Conservation (phyloP, 2,888 invertebrate species). For the Yponomeuta plumbellus region DNA sequence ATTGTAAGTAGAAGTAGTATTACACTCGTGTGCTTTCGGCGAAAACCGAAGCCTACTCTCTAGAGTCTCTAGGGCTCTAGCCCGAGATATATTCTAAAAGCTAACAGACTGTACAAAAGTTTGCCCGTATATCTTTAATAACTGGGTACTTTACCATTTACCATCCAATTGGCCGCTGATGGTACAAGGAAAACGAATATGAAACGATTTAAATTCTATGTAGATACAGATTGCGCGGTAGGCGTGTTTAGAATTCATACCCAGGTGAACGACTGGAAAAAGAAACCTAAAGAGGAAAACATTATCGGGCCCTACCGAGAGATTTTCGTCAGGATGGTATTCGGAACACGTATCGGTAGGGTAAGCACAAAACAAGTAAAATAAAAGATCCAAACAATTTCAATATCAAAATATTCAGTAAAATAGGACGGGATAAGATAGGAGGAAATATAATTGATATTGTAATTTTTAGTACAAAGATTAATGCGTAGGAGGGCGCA, state of each 20-base stretch:
- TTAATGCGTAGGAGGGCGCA: too few relatives aligned
- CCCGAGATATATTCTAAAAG: too few relatives aligned
- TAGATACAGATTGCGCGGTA: not conserved
- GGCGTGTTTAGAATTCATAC: not conserved
- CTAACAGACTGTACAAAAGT: too few relatives aligned
- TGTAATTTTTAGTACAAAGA: not conserved
- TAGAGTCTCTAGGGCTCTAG: too few relatives aligned
- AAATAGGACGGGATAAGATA: not conserved
- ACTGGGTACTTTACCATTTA: not conserved
- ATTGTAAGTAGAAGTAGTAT: too few relatives aligned
- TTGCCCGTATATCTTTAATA: not conserved
- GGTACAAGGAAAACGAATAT: not conserved
- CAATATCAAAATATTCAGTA: too few relatives aligned
- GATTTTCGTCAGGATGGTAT: not conserved
- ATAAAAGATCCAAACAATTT: not conserved
- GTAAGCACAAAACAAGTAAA: not conserved
- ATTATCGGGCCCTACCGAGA: not conserved
- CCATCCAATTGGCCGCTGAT: not conserved
- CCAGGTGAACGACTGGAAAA: not conserved
- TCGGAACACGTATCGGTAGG: not conserved
- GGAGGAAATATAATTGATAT: not conserved
- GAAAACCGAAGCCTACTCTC: too few relatives aligned
- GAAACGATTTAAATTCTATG: not conserved
- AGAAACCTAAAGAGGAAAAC: not conserved
- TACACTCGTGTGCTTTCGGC: too few relatives aligned